These are phyloP conservation scores for Micrastur ruficollis DNA, from an alignment of 2,797 vertebrate genomes.

Conservation along the genomic window DNA sequence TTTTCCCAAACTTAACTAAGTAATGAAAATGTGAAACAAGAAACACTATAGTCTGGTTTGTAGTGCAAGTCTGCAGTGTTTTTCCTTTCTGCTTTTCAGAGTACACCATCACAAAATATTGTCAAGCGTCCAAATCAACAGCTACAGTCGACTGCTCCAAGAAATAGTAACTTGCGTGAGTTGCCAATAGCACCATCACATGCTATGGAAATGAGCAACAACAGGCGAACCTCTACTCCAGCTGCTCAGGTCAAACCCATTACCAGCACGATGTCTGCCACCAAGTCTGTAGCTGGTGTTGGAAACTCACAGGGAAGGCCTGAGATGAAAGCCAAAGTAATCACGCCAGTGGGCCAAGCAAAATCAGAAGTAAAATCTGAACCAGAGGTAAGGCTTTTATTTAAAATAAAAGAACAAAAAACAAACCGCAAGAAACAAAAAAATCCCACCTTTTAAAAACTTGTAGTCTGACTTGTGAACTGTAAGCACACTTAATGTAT, in stretches of 20 bases:
- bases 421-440: neutral
- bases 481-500: neutral
- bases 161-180: constrained; percentile 95
- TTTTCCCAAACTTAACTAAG: neutral
- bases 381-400: constrained; percentile 68
- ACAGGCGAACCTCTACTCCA: constrained; percentile 72
- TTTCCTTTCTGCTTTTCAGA: constrained; percentile 69
- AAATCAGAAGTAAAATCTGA: constrained; percentile 71
- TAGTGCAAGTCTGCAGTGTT: neutral
- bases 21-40: neutral
- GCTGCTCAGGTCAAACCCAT: constrained; percentile 81
- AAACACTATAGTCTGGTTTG: neutral
- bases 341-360: constrained; percentile 51
- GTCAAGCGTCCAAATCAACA: constrained; percentile 81
- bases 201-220: constrained; percentile 69
- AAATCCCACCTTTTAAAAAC: neutral
- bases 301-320: constrained; percentile 70
- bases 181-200: constrained; percentile 89
- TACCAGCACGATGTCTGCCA: constrained; percentile 45
- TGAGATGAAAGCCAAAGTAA: constrained; percentile 73
- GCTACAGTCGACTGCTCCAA: constrained; percentile 78
- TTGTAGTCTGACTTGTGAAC: neutral
- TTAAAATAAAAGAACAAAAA: neutral
- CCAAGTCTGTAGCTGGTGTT: neutral
- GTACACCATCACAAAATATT: constrained; percentile 76